Evolutionary conservation across 2,113 vertebrate species (phyloP).

Genomic region (Passer domesticus): DNA sequence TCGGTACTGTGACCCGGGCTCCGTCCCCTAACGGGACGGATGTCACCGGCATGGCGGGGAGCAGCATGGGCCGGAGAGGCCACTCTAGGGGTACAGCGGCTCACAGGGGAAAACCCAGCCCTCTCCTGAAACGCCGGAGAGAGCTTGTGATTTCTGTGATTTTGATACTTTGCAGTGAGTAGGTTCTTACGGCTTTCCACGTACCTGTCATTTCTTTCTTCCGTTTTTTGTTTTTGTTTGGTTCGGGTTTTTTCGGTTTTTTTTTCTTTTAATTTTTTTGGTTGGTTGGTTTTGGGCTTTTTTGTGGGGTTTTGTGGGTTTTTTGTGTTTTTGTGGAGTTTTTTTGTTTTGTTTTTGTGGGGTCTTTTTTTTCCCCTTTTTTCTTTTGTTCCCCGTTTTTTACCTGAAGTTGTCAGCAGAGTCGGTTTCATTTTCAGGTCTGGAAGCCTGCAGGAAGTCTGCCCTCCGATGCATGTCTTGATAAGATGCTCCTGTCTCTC

Average conservation of each 20-base stretch:
- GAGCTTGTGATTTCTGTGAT: rapidly evolving
- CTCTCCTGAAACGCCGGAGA: rapidly evolving
- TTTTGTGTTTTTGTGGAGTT: not conserved
- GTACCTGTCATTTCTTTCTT: too few relatives aligned
- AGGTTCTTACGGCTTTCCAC: too few relatives aligned
- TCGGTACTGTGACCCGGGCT: not conserved
- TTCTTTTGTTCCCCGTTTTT: not conserved
- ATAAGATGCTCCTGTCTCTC: not conserved
- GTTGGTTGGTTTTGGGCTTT: not conserved
- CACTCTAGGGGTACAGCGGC: not conserved
- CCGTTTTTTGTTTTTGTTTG: too few relatives aligned
- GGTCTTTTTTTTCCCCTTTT: too few relatives aligned
- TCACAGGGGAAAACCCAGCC: rapidly evolving
- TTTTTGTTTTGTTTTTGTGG: not conserved
- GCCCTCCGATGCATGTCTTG: not conserved
- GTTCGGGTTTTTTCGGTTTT: too few relatives aligned
- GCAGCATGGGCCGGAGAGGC: not conserved
- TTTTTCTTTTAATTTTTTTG: not conserved
- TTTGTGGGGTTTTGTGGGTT: not conserved
- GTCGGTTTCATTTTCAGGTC: not conserved
- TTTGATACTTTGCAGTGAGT: rapidly evolving
- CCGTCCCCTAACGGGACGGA: not conserved
- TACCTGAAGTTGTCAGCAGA: not conserved
- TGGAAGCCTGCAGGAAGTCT: not conserved
- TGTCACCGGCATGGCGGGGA: not conserved